Base-by-base conservation (phyloP, 2,113 vertebrate genomes). In the Anhinga rufa region DNA sequence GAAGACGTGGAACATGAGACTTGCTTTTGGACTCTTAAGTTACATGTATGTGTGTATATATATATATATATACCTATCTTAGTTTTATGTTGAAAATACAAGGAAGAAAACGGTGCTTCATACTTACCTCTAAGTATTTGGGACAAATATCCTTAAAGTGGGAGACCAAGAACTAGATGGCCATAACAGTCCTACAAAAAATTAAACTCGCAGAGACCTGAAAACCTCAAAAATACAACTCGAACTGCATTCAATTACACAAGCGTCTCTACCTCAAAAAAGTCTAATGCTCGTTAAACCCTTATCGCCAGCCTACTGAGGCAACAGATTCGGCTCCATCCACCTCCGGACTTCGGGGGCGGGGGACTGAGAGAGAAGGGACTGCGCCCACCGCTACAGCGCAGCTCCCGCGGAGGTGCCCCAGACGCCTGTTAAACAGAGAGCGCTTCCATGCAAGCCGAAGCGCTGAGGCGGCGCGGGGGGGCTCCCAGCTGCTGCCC, bases 111-210 rank as follows among this genome's bases (percentile, higher is more conserved):
- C 7, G 1, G 14, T 1, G n/a, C 17, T 61, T 26, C 24, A 6
- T 0, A 12, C 20, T 9, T 29, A 36, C 28, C 7, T 0, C 16
- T 2, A 17, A 34, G n/a, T 17, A 32, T 14, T 3, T 4, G 38
- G 32, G 28, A 48, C 18, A 29, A 25, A 14, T 2, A 1, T 24
- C 46, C 57, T 40, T 34, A 8, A 58, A 44, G 20, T 0, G 31
- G 6, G 10, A 29, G 25, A 36, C 57, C 44, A 17, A 66, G 40
- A 22, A 12, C 9, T 9, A 49, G 8, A 54, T 0, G 21, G 44
- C 26, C 34, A 1, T 2, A 46, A 19, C 4, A 75, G 9, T 14
- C 10, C 89, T 16, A 68, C 31, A 62, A 18, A 83, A 84, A 91
- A n/a, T 10, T 17, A 9, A 69, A 55, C 44, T 6, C 10, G 7